These are phyloP conservation scores for Corbicula japonica DNA, from an alignment of 2,888 invertebrate species.

Conservation along the genomic window DNA sequence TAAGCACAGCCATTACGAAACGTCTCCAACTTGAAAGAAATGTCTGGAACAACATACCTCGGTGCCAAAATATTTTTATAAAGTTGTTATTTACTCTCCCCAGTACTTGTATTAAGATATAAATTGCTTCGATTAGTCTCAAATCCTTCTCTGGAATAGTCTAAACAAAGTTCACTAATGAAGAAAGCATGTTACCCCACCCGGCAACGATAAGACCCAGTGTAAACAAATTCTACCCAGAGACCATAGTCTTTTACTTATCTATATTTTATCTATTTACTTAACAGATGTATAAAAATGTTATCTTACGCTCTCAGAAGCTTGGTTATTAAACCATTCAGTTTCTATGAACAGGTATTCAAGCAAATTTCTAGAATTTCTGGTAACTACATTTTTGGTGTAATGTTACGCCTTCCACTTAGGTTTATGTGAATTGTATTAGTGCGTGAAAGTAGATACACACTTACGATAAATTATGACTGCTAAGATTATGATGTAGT, in stretches of 20 bases:
- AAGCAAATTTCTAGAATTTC: conserved; percentile 38
- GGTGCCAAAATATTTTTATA: too few relatives aligned
- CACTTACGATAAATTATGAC: conserved; percentile 30
- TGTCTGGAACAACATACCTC: too few relatives aligned
- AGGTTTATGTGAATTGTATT: conserved; percentile 34
- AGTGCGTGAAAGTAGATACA: conserved; percentile 50
- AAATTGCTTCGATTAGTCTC: conserved; percentile 32
- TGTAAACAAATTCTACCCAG: conserved; percentile 8
- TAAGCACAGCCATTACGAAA: too few relatives aligned
- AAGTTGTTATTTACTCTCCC: too few relatives aligned
- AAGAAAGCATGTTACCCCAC: conserved; percentile 54
- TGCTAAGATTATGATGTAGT: conserved; percentile 54
- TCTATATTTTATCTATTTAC: conserved; percentile 42
- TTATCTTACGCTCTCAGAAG: conserved; percentile 11
- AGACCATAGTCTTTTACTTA: conserved; percentile 27
- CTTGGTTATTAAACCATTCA: conserved; percentile 3
- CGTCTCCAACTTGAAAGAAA: too few relatives aligned
- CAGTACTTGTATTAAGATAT: too few relatives aligned
- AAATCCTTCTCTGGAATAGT: background rate
- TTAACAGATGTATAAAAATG: conserved; percentile 37
- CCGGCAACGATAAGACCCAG: conserved; percentile 14
- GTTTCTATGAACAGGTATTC: conserved; percentile 13
- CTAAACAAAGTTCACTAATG: conserved; percentile 42
- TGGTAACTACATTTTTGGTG: conserved; percentile 53
- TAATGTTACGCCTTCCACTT: conserved; percentile 48